phyloP scores from a whole-genome alignment of 2,113 vertebrate genomes.

The Ceyx cyanopectus region DNA sequence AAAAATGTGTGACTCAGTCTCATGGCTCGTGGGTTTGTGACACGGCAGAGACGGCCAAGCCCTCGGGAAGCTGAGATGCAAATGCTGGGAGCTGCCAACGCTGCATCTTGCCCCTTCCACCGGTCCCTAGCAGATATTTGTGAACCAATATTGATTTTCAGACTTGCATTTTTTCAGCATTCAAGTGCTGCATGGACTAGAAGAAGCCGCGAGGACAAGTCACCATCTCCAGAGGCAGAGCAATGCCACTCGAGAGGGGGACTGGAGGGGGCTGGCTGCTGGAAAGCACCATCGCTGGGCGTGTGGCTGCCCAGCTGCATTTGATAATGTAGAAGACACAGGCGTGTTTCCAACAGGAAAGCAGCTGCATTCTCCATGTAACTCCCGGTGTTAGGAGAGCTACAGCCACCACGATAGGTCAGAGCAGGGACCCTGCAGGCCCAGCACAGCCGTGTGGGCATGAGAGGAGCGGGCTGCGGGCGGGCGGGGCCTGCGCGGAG shows the following conservation, averaged over 20 bases:
- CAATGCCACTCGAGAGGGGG: accelerated
- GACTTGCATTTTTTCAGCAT: background rate
- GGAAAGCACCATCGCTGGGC: accelerated
- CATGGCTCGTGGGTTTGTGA: background rate
- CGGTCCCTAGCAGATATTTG: background rate
- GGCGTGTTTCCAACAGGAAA: background rate
- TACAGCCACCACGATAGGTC: accelerated
- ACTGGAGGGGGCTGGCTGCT: background rate
- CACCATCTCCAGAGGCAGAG: background rate
- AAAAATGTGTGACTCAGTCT: background rate
- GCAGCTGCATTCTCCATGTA: accelerated
- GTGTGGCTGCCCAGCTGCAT: background rate
- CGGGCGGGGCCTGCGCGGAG: too few relatives aligned
- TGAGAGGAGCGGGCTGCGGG: too few relatives aligned
- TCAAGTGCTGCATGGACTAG: background rate
- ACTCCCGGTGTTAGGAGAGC: background rate
- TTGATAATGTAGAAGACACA: too few relatives aligned
- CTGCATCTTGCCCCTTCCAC: background rate
- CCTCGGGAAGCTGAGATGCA: background rate
- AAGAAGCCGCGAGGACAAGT: background rate
- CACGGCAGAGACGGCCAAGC: background rate
- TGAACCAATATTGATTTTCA: background rate
- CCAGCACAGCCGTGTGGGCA: accelerated
- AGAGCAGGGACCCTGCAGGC: background rate
- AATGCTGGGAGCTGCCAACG: background rate